Evolutionary conservation across 2,797 vertebrate species (phyloP).

Genomic region (Prunella strophiata): DNA sequence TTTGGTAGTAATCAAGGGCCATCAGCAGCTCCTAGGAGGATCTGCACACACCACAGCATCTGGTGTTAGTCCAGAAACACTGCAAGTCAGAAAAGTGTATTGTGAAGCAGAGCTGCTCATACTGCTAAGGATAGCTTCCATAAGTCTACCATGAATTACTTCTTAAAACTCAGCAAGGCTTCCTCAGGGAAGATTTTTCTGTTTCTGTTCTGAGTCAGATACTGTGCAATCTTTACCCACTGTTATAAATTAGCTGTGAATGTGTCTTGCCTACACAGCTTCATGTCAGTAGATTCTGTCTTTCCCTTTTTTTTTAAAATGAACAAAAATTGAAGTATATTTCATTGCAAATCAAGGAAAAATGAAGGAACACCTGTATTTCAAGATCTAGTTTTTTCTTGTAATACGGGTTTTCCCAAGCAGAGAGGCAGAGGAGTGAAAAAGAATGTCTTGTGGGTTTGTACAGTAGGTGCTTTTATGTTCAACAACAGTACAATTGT

Average conservation of each 20-base stretch:
- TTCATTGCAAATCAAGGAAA: not conserved
- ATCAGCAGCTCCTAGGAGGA: not conserved
- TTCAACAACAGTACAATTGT: slow-evolving; percentile 19
- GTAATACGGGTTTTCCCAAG: not conserved
- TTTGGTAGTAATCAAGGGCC: not conserved
- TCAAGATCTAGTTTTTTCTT: not conserved
- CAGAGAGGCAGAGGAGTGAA: not conserved
- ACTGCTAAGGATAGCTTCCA: not conserved
- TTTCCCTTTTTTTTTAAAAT: not conserved
- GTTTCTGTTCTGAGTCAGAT: slow-evolving; percentile 30
- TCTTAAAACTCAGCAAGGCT: slow-evolving; percentile 28
- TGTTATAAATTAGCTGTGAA: slow-evolving; percentile 26
- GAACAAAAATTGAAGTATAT: not conserved
- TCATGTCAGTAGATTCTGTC: not conserved
- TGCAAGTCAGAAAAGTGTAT: not conserved
- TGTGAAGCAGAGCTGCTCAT: not conserved
- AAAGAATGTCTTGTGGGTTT: not conserved
- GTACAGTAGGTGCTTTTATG: not conserved
- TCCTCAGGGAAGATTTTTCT: slow-evolving; percentile 44
- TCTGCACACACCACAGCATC: not conserved
- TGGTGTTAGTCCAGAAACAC: not conserved
- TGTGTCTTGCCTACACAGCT: slow-evolving; percentile 5
- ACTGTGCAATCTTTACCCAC: slow-evolving; percentile 20
- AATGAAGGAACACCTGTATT: not conserved
- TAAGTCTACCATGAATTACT: slow-evolving; percentile 3